Base-by-base conservation (phyloP, 2,888 invertebrate species). In the Drosophila putrida region DNA sequence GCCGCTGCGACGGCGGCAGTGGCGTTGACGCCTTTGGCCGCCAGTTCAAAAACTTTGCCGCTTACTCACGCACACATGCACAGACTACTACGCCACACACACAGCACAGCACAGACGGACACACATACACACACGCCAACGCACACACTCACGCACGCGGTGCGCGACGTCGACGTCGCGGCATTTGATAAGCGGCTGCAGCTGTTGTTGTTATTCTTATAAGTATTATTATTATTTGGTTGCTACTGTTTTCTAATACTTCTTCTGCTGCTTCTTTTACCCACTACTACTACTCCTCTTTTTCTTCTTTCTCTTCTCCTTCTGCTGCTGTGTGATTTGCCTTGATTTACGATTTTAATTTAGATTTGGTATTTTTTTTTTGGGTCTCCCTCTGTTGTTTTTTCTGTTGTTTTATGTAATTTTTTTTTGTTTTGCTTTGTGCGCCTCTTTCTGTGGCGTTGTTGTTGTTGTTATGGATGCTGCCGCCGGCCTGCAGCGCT, bases 21-120 rank as follows among this genome's bases (percentile, higher is more conserved):
- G 82, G 28, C 83, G 74, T 74, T 84, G 79, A 65, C 71, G 86
- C 88, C 86, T 75, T 83, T 83, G 83, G 80, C 88, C 88, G 83
- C 83, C 83, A 83, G 83, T 74, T 88, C 83, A 83, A 88, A 78
- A 55, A 71, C 83, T 86, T 55, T 55, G 62, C 68, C 55, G 9
- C 74, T 70, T 62, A 66, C 78, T 64, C 65, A 74, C 73, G 78
- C 80, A 74, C 72, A 82, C 84, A 78, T 70, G 54, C 64, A 59
- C 51, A 71, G 43, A 49, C 66, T 9, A 27, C 11, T 5, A 5
- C 47, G 47, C 13, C 9, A 53, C 39, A n/a, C n/a, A 41, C 31
- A 25, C n/a, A n/a, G n/a, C n/a, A n/a, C n/a, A n/a, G n/a, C n/a
- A n/a, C 33, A 25, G 33, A 67, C 66, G 46, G 43, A 27, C 25